These are phyloP conservation scores for Prunella himalayana DNA, from an alignment of 2,113 vertebrate species.

Conservation along the genomic window DNA sequence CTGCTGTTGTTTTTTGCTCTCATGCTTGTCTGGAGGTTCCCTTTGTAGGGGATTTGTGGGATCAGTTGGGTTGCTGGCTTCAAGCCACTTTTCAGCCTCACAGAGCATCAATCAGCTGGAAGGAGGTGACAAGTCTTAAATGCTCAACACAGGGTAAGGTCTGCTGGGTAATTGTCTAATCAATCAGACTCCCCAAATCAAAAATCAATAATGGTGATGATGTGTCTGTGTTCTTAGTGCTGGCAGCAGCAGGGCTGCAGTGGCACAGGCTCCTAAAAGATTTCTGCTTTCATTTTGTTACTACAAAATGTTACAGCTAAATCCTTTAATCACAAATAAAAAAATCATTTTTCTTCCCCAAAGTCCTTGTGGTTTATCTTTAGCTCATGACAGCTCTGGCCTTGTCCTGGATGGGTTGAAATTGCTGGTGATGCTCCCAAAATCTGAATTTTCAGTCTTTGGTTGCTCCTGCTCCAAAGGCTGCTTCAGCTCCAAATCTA, in stretches of 20 bases:
- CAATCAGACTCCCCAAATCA: not conserved
- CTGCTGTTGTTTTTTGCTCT: not conserved
- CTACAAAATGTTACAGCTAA: not conserved
- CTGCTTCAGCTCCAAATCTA: not conserved
- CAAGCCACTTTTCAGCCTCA: not conserved
- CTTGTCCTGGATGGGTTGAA: not conserved
- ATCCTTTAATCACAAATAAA: not conserved
- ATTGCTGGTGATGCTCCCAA: not conserved
- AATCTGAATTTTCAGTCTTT: not conserved
- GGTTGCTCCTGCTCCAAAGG: not conserved
- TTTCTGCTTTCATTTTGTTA: not conserved
- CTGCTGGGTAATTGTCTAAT: not conserved
- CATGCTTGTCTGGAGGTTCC: not conserved
- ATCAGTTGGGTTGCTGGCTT: not conserved
- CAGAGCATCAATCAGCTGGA: not conserved
- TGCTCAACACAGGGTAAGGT: not conserved
- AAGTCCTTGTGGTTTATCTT: not conserved
- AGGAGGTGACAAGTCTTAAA: not conserved
- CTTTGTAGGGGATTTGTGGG: not conserved
- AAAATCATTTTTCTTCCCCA: not conserved
- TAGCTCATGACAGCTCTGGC: not conserved
- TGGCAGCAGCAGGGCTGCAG: not conserved
- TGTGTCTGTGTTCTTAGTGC: not conserved
- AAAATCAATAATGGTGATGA: not conserved
- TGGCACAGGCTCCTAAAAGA: rapidly evolving